Evolutionary conservation across 2,888 invertebrate species (phyloP), one percentile per base, ranked within the genome.

Genomic region (Selenia dentaria): DNA sequence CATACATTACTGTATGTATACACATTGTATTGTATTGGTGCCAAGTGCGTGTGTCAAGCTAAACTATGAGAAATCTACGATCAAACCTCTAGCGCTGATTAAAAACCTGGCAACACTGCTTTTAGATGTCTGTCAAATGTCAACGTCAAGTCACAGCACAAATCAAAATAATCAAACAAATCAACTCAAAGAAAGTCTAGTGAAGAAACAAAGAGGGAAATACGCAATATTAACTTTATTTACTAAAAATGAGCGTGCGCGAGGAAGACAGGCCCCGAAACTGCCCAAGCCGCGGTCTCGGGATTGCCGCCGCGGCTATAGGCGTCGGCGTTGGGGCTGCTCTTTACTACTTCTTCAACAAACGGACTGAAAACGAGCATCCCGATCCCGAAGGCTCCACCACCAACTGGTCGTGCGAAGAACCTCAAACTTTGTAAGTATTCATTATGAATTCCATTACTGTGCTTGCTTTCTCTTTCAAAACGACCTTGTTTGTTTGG

Each of bases 251-350:
- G 88, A 87, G 80, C 67, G 70, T 79, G 13, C 81, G 82, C 25
- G 81, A 85, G 45, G 83, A 87, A 53, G 82, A 86, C 11, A 64
- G 74, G 39, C 84, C 84, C 49, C 79, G 69, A 27, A 69, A 49
- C 46, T 80, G 85, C 61, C 53, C 83, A 51, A 76, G 79, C 64
- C 79, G 84, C 34, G 88, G 88, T 0, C 59, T 85, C 0, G 89
- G 84, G 2, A 57, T 87, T 1, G 88, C 86, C 31, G 87, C 82
- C 9, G 84, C 86, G 43, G 89, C 85, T 0, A 73, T 88, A 48
- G 86, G 88, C 51, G 83, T 86, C 36, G 86, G 88, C 0, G 81
- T 89, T 63, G 89, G 88, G 34, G 86, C 88, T 2, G 88, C 88
- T 11, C 45, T 89, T 57, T 89, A 85, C 69, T 89, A 89, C 71